Conservation (phyloP, 2,113 vertebrate genomes). For the Cricetomys ansorgei region DNA sequence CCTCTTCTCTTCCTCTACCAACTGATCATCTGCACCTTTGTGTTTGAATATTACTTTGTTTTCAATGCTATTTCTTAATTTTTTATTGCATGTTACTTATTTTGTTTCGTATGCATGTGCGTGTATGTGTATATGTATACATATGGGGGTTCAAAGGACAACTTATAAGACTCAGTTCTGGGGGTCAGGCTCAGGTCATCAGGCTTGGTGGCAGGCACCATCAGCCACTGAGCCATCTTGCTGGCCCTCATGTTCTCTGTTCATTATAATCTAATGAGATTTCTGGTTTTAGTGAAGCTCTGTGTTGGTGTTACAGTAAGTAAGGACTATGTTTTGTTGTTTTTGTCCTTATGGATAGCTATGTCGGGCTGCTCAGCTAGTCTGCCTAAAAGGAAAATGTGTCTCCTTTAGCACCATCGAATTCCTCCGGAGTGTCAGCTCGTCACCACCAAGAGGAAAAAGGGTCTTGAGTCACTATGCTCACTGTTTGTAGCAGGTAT, state of each 20-base stretch:
- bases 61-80: neutral
- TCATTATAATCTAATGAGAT: neutral
- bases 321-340: neutral
- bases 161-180: neutral
- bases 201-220: neutral
- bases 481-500: slow-evolving; percentile 3
- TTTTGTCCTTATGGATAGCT: slow-evolving; percentile 25
- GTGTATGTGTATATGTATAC: neutral
- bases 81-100: neutral
- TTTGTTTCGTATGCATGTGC: neutral
- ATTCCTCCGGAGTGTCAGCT: neutral
- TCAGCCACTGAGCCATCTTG: neutral
- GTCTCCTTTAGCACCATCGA: neutral
- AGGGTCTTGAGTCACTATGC: neutral
- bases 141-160: neutral
- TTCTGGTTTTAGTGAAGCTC: slow-evolving; percentile 46
- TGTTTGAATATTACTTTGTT: neutral
- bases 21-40: neutral
- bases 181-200: neutral
- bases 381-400: neutral
- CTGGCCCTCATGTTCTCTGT: neutral
- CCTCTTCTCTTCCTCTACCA: neutral
- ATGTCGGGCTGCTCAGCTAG: neutral
- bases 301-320: neutral
- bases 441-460: neutral